phyloP scores from a whole-genome alignment of 2,888 invertebrate species.

The Ypsolopha sequella region DNA sequence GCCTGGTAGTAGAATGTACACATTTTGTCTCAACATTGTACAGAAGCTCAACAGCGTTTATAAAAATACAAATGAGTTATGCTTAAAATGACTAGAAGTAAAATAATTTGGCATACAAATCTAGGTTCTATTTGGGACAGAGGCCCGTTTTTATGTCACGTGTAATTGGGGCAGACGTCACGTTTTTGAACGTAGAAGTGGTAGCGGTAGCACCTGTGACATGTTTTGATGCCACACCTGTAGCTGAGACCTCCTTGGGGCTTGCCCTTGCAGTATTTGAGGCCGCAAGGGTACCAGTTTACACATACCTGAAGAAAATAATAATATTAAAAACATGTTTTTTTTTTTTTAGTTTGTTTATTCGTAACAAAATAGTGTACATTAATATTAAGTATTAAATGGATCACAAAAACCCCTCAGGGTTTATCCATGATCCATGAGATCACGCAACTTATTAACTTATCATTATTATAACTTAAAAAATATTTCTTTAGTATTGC shows the following conservation, averaged over 20 bases:
- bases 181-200: slow-evolving; percentile 88
- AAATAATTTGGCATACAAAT: not conserved
- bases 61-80: slow-evolving; percentile 15
- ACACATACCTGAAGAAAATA: slow-evolving; percentile 72
- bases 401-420: no score
- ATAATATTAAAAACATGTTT: not conserved
- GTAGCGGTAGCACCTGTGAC: slow-evolving; percentile 90
- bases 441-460: no score
- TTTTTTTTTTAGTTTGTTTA: not conserved
- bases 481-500: no score
- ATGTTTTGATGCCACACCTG: slow-evolving; percentile 96
- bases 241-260: slow-evolving; percentile 78
- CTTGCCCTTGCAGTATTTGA: slow-evolving; percentile 93
- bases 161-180: slow-evolving; percentile 58
- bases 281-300: slow-evolving; percentile 96
- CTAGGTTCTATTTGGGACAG: not conserved
- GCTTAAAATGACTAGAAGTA: slow-evolving; percentile 18
- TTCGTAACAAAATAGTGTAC: not conserved
- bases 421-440: no score
- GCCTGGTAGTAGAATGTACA: no score
- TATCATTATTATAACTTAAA: no score
- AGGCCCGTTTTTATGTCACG: slow-evolving; percentile 32
- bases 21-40: no score
- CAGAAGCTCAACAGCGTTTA: slow-evolving; percentile 2
- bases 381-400: no score